These are phyloP conservation scores for Buathra laborator DNA, from an alignment of 2,888 invertebrate genomes.

Conservation along the genomic window DNA sequence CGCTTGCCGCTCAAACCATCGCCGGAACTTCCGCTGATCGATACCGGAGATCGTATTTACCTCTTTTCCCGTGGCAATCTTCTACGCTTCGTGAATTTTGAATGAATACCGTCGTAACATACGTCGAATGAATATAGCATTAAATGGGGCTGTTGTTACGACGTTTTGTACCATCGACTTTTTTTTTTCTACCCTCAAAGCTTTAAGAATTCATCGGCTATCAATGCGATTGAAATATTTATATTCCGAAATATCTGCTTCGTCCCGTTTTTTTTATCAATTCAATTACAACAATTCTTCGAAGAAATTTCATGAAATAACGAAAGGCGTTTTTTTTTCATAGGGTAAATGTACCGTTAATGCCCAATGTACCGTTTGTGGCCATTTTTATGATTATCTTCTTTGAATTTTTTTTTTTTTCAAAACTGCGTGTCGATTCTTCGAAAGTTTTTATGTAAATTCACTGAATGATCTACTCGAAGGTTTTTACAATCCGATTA, in stretches of 20 bases:
- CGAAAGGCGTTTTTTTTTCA: too few species aligned
- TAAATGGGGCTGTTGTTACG: constrained; percentile 29
- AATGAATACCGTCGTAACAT: constrained; percentile 62
- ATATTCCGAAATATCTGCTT: background rate
- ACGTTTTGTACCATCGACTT: constrained; percentile 4
- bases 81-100: constrained; percentile 64
- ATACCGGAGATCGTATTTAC: constrained; percentile 70
- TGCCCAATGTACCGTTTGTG: too few species aligned
- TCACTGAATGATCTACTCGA: too few species aligned
- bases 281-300: background rate
- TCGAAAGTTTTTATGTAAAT: too few species aligned
- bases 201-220: background rate
- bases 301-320: too few species aligned
- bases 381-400: too few species aligned
- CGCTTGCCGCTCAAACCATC: constrained; percentile 45
- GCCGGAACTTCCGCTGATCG: constrained; percentile 63
- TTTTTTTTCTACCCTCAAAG: background rate
- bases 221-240: background rate
- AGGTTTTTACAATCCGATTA: too few species aligned
- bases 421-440: too few species aligned
- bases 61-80: constrained; percentile 64
- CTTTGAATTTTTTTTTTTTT: too few species aligned
- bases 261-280: background rate
- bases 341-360: too few species aligned
- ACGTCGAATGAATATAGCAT: constrained; percentile 54